Evolutionary conservation across 2,797 vertebrate genomes (phyloP).

Genomic region (Merluccius polli): DNA sequence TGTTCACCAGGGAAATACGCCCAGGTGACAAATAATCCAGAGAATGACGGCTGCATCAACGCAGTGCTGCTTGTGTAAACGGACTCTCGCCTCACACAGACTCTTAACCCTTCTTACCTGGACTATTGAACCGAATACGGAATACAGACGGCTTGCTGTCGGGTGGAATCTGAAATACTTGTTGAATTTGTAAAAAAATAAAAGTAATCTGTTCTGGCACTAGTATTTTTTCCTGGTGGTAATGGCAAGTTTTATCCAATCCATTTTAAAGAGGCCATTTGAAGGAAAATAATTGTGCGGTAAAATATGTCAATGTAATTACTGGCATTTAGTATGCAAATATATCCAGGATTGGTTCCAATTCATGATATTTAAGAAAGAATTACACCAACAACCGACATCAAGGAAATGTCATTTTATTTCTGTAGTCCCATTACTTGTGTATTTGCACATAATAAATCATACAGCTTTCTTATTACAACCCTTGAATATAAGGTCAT

Average conservation of each 20-base stretch:
- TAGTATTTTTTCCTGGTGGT: not conserved
- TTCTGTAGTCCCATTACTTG: no score
- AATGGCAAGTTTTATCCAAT: not conserved
- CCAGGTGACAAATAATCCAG: conserved; percentile 98
- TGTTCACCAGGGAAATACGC: conserved; percentile 87
- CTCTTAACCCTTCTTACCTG: conserved; percentile 19
- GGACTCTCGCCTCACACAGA: conserved; percentile 46
- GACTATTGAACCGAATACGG: conserved; percentile 1
- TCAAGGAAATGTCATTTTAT: not conserved
- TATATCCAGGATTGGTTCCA: not conserved
- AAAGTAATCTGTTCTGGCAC: not conserved
- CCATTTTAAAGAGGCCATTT: not conserved
- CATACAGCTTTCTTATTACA: not conserved
- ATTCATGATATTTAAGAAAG: no score
- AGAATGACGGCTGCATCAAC: conserved; percentile 97
- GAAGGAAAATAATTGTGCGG: not conserved
- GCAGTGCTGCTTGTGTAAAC: conserved; percentile 87
- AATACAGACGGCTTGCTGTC: not conserved
- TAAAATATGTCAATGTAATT: not conserved
- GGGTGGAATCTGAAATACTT: not conserved
- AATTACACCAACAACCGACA: not conserved
- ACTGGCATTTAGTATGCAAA: not conserved
- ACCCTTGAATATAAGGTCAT: no score
- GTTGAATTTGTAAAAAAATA: not conserved
- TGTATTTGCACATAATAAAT: not conserved